Percentiles rank a stretch among this genome's conserved stretches.
phyloP scores from a whole-genome alignment of 2,113 vertebrate species.

The Saccopteryx bilineata region DNA sequence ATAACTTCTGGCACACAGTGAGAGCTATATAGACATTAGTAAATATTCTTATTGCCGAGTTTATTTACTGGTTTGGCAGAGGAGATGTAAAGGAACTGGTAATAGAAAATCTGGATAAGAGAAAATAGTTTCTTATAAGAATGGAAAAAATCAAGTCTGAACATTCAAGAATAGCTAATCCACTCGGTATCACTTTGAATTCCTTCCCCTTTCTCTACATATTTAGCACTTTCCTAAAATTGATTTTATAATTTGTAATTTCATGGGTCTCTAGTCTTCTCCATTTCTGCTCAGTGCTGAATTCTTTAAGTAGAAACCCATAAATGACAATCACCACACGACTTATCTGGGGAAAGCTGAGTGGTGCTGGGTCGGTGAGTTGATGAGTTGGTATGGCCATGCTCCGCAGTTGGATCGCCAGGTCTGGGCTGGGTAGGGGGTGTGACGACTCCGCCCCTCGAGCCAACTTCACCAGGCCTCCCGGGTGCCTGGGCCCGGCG shows the following conservation, averaged over 20 bases:
- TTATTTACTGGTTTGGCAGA: not conserved
- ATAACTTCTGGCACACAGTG: not conserved
- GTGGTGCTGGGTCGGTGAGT: not conserved
- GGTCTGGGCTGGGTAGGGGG: not conserved
- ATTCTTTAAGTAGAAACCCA: not conserved
- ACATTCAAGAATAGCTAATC: not conserved
- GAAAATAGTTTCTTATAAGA: constrained; percentile 29
- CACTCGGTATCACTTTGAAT: constrained; percentile 6
- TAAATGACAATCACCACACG: not conserved
- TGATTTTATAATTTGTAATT: not conserved
- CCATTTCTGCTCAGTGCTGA: not conserved
- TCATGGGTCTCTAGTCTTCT: not conserved
- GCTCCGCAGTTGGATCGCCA: fast-evolving
- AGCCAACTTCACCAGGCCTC: not conserved
- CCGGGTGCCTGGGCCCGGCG: constrained; percentile 28
- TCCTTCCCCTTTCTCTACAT: not conserved
- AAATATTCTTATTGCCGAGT: not conserved
- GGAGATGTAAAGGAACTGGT: not conserved
- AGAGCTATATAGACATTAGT: not conserved
- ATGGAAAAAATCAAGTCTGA: constrained; percentile 23
- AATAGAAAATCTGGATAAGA: not conserved
- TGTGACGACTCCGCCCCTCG: not conserved
- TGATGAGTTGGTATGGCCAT: not conserved
- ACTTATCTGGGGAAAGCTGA: not conserved
- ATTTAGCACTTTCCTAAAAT: not conserved